Conservation (phyloP, 2,888 invertebrate genomes). For the Agonopterix heracliana region DNA sequence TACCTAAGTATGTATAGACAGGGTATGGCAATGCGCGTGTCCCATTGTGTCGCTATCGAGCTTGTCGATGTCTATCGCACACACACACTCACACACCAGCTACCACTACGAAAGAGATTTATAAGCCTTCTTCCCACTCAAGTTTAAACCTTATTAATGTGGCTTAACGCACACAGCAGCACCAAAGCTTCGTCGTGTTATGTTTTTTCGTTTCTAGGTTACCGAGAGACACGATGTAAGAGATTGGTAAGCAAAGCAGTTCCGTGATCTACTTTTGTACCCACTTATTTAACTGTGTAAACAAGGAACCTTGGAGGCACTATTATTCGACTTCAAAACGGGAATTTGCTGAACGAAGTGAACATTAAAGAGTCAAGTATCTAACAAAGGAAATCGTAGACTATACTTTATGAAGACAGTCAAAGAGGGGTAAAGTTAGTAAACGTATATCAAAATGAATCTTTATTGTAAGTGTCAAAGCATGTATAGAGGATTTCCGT, state of each 20-base stretch:
- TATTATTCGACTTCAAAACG: not conserved
- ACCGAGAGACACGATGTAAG: slow-evolving; percentile 28
- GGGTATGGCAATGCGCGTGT: slow-evolving; percentile 45
- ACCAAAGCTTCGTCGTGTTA: slow-evolving; percentile 29
- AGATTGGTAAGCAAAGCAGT: slow-evolving; percentile 37
- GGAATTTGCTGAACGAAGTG: too few species aligned
- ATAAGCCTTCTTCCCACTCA: slow-evolving; percentile 55
- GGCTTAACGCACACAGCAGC: slow-evolving; percentile 31
- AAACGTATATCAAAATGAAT: slow-evolving; percentile 25
- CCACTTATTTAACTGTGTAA: not conserved
- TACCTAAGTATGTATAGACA: not conserved
- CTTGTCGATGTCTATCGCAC: slow-evolving; percentile 29
- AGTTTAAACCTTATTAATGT: slow-evolving; percentile 23
- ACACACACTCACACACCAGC: slow-evolving; percentile 32
- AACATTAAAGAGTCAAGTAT: too few species aligned
- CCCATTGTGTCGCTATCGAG: slow-evolving; percentile 50
- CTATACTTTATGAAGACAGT: too few species aligned
- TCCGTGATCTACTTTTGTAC: slow-evolving; percentile 48
- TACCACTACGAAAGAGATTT: slow-evolving; percentile 39
- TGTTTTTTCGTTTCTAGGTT: slow-evolving; percentile 67
- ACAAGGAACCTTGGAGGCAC: slow-evolving; percentile 1
- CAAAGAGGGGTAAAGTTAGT: too few species aligned
- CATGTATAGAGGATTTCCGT: slow-evolving; percentile 58
- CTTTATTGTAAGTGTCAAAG: slow-evolving; percentile 54
- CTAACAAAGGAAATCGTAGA: too few species aligned